These are phyloP conservation scores for Solea solea DNA, from an alignment of 2,113 vertebrate genomes.

Conservation along the genomic window DNA sequence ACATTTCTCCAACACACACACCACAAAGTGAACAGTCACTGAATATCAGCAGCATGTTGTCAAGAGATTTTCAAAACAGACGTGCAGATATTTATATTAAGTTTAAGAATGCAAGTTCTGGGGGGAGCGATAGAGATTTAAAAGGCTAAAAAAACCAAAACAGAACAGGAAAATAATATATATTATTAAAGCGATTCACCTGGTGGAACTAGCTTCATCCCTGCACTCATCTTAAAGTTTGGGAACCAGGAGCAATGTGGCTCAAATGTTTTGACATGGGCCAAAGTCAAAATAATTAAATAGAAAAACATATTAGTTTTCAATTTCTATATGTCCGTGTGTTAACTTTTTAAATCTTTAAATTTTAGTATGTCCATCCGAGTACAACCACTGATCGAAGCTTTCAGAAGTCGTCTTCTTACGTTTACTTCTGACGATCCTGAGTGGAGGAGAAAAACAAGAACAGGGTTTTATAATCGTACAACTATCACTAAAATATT, in stretches of 20 bases:
- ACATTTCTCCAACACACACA: constrained; percentile 77
- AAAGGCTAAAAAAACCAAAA: constrained; percentile 69
- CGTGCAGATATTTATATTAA: constrained; percentile 76
- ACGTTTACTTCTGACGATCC: constrained; percentile 95
- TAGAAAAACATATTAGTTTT: constrained; percentile 78
- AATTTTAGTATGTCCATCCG: constrained; percentile 79
- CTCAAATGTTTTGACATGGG: constrained; percentile 82
- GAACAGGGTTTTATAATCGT: background rate
- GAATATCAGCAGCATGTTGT: constrained; percentile 79
- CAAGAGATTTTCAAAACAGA: constrained; percentile 67
- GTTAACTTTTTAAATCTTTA: constrained; percentile 69
- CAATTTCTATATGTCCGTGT: constrained; percentile 72
- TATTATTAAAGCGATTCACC: constrained; percentile 75
- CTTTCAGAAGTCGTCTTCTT: constrained; percentile 79
- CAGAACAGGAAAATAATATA: constrained; percentile 75
- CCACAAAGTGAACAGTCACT: constrained; percentile 79
- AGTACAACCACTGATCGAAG: constrained; percentile 77
- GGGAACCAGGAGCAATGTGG: constrained; percentile 82
- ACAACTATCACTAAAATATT: background rate
- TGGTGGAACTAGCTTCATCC: constrained; percentile 84
- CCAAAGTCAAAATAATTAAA: constrained; percentile 85
- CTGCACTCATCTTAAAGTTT: constrained; percentile 78
- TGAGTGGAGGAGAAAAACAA: constrained; percentile 64
- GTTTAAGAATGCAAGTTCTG: constrained; percentile 64
- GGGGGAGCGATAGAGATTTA: constrained; percentile 66